Conservation (phyloP, 2,888 invertebrate species). For the Polylopha cassiicola region DNA sequence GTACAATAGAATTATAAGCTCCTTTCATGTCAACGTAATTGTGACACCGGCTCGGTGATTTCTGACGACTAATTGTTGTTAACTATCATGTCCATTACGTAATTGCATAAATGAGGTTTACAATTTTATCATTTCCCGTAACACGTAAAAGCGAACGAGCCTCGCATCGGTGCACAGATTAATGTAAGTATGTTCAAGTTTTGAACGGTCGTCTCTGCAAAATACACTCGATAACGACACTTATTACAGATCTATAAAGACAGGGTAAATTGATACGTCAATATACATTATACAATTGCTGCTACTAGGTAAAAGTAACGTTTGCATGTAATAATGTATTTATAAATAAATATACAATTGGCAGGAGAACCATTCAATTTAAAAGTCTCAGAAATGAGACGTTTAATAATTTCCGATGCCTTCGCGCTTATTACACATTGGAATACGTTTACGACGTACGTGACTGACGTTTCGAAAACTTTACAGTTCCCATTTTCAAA, state of each 20-base stretch:
- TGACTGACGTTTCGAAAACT: too few species aligned
- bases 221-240: not conserved
- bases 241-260: constrained; percentile 1
- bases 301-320: too few species aligned
- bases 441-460: too few species aligned
- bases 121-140: constrained; percentile 2
- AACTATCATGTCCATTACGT: constrained; percentile 4
- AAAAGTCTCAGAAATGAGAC: too few species aligned
- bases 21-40: constrained; percentile 29
- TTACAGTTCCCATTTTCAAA: too few species aligned
- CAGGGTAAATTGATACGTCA: not conserved
- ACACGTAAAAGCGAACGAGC: not conserved
- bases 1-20: constrained; percentile 36
- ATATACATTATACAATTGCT: too few species aligned
- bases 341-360: too few species aligned
- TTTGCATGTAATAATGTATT: too few species aligned
- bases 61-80: constrained; percentile 8
- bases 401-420: too few species aligned
- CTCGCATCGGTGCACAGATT: not conserved
- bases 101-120: constrained; percentile 6
- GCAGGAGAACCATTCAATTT: too few species aligned
- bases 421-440: too few species aligned
- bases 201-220: not conserved
- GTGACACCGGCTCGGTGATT: constrained; percentile 17
- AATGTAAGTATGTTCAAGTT: not conserved